Evolutionary conservation across 2,113 vertebrate genomes (phyloP), one percentile per base, ranked within the genome.

Genomic region (Paramisgurnus dabryanus): DNA sequence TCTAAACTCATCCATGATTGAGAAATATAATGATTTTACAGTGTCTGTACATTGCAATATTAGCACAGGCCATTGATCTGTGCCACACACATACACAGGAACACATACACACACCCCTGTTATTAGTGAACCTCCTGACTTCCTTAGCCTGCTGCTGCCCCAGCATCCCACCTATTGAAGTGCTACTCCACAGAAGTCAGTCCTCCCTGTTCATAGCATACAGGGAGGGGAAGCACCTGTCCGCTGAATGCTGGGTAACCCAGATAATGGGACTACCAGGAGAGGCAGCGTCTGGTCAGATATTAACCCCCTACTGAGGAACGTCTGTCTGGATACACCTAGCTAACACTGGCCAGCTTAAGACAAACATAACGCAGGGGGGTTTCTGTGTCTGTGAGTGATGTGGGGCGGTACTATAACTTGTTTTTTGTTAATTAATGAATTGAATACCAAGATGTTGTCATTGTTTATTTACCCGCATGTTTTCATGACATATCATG

Each of bases 261-360:
- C 85, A 87, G 86, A 87, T 90, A 93, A 93, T 87, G 86, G 86
- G 61, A 73, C 75, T 53, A 79, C 78, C 67, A 76, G 71, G 79
- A 80, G 72, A 57, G 80, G 39, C 67, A 67, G 61, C 55, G 77
- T 85, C 84, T 85, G 84, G 81, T 68, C 78, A 80, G 78, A 80
- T 86, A 86, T 85, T 90, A 90, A 85, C 82, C 85, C 85, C 87
- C 89, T 34, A 90, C 89, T 92, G 90, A 83, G 85, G 11, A 65
- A 91, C 85, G 89, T 90, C 86, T 89, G 88, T 90, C 85, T 73
- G 83, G 83, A 86, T 85, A 89, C 72, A 76, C 78, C 84, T 85
- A 88, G 74, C 58, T 34, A 34, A 72, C 58, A 87, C 68, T 39
- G 43, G 69, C 65, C 40, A 50, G 73, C 34, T 72, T 71, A 22